phyloP scores from a whole-genome alignment of 2,113 vertebrate genomes.

The Gobiocypris rarus region DNA sequence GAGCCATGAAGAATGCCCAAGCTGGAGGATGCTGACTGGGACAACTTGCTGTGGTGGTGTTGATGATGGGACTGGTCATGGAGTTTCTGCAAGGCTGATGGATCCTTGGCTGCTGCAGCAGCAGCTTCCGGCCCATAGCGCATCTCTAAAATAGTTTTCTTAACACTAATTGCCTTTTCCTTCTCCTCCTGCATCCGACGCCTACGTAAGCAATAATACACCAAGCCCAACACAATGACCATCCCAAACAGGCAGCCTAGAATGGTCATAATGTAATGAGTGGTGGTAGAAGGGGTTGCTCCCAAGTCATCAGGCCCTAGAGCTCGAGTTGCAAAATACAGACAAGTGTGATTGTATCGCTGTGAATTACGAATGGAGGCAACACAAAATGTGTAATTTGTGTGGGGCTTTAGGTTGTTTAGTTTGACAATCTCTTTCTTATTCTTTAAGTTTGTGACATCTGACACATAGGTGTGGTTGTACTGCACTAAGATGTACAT shows the following conservation, averaged over 20 bases:
- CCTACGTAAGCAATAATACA: constrained; percentile 93
- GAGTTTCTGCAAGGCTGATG: constrained; percentile 87
- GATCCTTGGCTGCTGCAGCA: constrained; percentile 80
- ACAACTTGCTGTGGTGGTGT: constrained; percentile 82
- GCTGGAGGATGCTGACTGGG: constrained; percentile 82
- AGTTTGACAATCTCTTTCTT: constrained; percentile 86
- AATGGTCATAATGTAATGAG: constrained; percentile 99
- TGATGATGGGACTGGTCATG: constrained; percentile 92
- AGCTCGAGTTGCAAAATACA: constrained; percentile 88
- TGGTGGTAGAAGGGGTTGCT: constrained; percentile 89
- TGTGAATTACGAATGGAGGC: constrained; percentile 90
- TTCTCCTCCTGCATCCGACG: constrained; percentile 93
- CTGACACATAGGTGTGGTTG: constrained; percentile 86
- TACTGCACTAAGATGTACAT: constrained; percentile 96
- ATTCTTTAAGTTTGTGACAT: constrained; percentile 89
- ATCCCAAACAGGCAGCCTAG: constrained; percentile 97
- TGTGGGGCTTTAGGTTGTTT: constrained; percentile 87
- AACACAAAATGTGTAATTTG: constrained; percentile 94
- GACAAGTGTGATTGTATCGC: constrained; percentile 94
- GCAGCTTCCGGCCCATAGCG: constrained; percentile 93
- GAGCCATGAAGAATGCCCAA: constrained; percentile 79
- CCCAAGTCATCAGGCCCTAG: constrained; percentile 78
- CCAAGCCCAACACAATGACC: constrained; percentile 94
- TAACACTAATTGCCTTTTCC: constrained; percentile 93
- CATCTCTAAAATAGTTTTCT: constrained; percentile 98